Conservation (phyloP, 1,140 invertebrate genomes). For the Rhagoletis zephyria region DNA sequence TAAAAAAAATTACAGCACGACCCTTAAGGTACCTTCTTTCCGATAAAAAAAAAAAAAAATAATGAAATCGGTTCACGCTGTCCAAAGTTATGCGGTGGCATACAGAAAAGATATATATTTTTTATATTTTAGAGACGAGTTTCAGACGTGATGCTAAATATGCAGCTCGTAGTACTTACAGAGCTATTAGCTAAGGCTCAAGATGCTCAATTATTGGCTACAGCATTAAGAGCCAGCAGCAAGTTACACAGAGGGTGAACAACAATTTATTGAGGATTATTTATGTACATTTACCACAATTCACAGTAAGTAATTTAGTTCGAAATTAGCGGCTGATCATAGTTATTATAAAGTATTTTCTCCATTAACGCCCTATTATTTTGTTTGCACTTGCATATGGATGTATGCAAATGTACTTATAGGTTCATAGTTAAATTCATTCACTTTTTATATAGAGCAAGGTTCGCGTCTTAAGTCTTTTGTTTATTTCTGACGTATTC, state of each 20-base stretch:
- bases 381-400: neutral
- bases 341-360: neutral
- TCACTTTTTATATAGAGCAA: neutral
- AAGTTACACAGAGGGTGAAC: constrained; percentile 17
- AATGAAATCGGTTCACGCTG: too few species aligned
- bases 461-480: constrained; percentile 34
- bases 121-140: too few species aligned
- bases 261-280: neutral
- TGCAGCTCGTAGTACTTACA: neutral
- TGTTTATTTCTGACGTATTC: neutral
- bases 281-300: neutral
- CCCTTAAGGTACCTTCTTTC: too few species aligned
- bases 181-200: neutral
- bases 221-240: neutral
- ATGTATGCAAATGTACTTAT: too few species aligned
- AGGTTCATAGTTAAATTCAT: neutral
- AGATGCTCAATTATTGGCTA: neutral
- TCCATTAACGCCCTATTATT: constrained; percentile 21
- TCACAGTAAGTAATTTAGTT: neutral
- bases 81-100: too few species aligned
- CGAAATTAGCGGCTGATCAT: neutral
- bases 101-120: too few species aligned
- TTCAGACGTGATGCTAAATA: too few species aligned
- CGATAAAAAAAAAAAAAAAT: too few species aligned
- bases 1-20: too few species aligned